phyloP scores from a whole-genome alignment of 2,888 invertebrate species.

The Pelosia muscerda region DNA sequence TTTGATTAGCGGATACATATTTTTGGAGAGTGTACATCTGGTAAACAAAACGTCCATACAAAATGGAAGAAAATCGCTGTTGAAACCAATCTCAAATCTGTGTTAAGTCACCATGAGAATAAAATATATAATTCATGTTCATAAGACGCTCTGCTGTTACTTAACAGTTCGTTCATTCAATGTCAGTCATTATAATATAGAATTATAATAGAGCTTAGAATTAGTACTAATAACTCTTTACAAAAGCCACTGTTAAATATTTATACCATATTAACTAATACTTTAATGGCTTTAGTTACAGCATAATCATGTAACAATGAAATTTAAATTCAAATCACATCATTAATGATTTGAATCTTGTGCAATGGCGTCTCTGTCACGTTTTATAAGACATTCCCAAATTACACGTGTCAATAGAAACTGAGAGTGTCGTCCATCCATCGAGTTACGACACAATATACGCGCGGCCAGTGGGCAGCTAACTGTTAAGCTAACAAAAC shows the following conservation, averaged over 20 bases:
- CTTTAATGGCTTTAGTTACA: neutral
- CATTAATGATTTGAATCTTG: slow-evolving; percentile 28
- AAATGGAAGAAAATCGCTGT: no score
- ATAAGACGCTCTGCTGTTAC: neutral
- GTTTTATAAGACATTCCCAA: slow-evolving; percentile 52
- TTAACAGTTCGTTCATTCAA: neutral
- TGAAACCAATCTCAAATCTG: neutral
- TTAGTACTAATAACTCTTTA: neutral
- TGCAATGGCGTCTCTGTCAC: slow-evolving; percentile 50
- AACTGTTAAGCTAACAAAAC: slow-evolving; percentile 69
- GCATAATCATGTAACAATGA: neutral
- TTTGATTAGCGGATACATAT: no score
- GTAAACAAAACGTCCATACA: no score
- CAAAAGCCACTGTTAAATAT: neutral
- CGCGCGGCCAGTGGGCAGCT: slow-evolving; percentile 57
- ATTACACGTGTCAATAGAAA: slow-evolving; percentile 70
- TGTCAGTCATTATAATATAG: neutral
- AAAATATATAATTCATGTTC: neutral
- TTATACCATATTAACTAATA: neutral
- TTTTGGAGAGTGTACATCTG: no score
- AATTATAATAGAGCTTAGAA: neutral
- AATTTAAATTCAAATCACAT: neutral
- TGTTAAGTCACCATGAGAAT: neutral
- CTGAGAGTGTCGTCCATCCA: slow-evolving; percentile 70
- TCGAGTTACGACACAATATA: slow-evolving; percentile 69